Percentiles rank a stretch among this genome's conserved stretches.
Conservation (phyloP, 2,797 vertebrate genomes). For the Cyclura pinguis region DNA sequence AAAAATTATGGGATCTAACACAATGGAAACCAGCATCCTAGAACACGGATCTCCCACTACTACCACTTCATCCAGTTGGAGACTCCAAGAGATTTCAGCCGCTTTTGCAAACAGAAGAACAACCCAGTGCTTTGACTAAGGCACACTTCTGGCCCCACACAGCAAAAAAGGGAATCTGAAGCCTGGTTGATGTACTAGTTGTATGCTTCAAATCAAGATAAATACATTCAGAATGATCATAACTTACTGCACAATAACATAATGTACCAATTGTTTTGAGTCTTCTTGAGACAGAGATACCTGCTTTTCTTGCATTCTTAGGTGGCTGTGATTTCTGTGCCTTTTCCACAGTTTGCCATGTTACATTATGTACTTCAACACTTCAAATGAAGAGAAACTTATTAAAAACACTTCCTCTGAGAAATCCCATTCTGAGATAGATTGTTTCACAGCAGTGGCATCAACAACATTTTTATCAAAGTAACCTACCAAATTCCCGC, state of each 20-base stretch:
- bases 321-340: background rate
- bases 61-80: background rate
- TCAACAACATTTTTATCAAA: background rate
- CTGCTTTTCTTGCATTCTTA: constrained; percentile 36
- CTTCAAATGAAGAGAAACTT: background rate
- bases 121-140: background rate
- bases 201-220: background rate
- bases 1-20: no score
- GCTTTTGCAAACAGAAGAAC: background rate
- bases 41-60: no score
- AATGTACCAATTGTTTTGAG: constrained; percentile 6
- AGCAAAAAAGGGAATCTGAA: background rate
- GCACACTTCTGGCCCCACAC: no score
- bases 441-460: background rate
- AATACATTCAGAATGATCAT: background rate
- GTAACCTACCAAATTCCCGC: background rate
- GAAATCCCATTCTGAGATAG: background rate
- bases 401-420: background rate
- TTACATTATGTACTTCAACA: background rate
- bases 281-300: constrained; percentile 8
- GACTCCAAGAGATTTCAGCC: background rate
- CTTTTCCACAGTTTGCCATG: constrained; percentile 4
- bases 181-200: background rate
- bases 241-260: background rate
- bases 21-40: no score